phyloP scores from a whole-genome alignment of 1,140 invertebrate species.

The Brachionus paranguensis region DNA sequence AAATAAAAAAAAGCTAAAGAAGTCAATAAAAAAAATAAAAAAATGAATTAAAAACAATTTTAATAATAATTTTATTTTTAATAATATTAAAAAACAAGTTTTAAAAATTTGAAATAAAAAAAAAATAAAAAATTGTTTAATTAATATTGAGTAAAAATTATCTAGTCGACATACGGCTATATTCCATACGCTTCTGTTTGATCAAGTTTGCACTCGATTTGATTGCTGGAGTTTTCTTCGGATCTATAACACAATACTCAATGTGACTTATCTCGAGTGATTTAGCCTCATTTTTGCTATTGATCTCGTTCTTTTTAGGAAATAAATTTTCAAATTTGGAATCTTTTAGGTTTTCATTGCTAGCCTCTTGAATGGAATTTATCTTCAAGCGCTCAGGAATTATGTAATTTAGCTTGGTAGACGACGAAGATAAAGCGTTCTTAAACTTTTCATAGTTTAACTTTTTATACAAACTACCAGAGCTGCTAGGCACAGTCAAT shows the following conservation, averaged over 20 bases:
- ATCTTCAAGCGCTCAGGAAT: slow-evolving; percentile 24
- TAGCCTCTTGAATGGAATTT: neutral
- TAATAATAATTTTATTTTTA: too few species aligned
- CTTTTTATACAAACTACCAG: neutral
- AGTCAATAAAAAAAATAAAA: too few species aligned
- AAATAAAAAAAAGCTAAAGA: too few species aligned
- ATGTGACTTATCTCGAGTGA: neutral
- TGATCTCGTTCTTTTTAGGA: neutral
- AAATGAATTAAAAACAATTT: too few species aligned
- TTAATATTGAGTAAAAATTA: neutral
- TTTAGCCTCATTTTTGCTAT: neutral
- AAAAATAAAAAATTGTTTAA: neutral
- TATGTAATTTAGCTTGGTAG: slow-evolving; percentile 12
- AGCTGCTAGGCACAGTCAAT: neutral
- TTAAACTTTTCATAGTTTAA: slow-evolving; percentile 30
- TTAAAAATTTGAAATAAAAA: neutral
- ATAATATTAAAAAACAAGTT: neutral
- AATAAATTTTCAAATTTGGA: neutral
- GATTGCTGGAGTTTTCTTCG: slow-evolving; percentile 31
- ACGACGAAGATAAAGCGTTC: neutral
- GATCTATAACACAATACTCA: slow-evolving; percentile 23
- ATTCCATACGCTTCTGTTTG: slow-evolving; percentile 10
- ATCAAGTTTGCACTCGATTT: slow-evolving; percentile 33
- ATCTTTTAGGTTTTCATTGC: neutral
- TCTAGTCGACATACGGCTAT: neutral